Evolutionary conservation across 2,113 vertebrate genomes (phyloP).

Genomic region (Gobio gobio): DNA sequence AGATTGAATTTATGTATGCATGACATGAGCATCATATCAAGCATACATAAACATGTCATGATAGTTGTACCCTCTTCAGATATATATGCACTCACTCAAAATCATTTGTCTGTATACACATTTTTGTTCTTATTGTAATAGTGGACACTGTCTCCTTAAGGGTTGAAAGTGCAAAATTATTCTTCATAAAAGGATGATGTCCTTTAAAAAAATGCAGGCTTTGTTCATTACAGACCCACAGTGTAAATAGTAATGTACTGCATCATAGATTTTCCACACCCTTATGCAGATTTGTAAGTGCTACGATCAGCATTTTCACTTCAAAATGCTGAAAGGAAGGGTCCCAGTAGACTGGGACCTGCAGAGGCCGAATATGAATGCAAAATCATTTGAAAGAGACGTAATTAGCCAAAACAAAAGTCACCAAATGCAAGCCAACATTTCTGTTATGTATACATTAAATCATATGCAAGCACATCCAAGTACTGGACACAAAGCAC

Average conservation of each 20-base stretch:
- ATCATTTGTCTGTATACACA: not conserved
- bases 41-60: conserved; percentile 23
- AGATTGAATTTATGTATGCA: conserved; percentile 23
- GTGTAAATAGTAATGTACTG: conserved; percentile 31
- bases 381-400: not conserved
- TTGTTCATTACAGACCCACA: conserved; percentile 15
- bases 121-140: not conserved
- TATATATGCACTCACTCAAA: not conserved
- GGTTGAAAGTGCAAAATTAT: not conserved
- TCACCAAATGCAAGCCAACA: not conserved
- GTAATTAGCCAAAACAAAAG: conserved; percentile 27
- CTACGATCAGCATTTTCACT: conserved; percentile 47
- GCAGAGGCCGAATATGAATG: conserved; percentile 15
- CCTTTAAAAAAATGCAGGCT: conserved; percentile 8
- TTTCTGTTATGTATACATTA: not conserved
- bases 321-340: conserved; percentile 11
- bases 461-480: not conserved
- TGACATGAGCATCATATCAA: conserved; percentile 13
- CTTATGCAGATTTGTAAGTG: conserved; percentile 20
- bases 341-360: conserved; percentile 27
- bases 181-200: not conserved
- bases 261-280: conserved; percentile 17
- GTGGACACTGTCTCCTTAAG: not conserved
- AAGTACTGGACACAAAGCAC: not conserved
- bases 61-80: conserved; percentile 13